These are phyloP conservation scores for Melopsittacus undulatus DNA, from an alignment of 2,797 vertebrate genomes.

Conservation along the genomic window DNA sequence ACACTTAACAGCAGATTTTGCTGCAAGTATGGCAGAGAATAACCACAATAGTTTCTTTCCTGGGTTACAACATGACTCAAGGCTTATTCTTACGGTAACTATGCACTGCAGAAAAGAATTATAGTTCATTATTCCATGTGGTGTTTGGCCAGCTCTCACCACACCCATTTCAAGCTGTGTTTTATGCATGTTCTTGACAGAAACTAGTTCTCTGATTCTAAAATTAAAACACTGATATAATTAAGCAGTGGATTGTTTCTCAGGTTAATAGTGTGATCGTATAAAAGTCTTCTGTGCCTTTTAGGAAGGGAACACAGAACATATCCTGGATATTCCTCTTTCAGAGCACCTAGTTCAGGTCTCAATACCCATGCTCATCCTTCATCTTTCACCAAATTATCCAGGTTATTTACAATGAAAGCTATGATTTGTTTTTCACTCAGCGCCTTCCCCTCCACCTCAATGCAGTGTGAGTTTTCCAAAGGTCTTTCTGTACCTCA, in stretches of 20 bases:
- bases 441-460: not conserved
- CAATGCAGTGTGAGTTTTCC: not conserved
- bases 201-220: not conserved
- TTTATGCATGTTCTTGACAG: not conserved
- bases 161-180: not conserved
- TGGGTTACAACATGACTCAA: not conserved
- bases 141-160: not conserved
- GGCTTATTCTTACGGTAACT: not conserved
- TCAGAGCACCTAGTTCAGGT: not conserved
- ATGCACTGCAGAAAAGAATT: not conserved
- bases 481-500: slow-evolving; percentile 81
- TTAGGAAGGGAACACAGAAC: not conserved
- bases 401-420: not conserved
- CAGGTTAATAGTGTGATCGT: not conserved
- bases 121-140: not conserved
- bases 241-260: not conserved
- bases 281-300: not conserved
- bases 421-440: not conserved
- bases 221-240: not conserved
- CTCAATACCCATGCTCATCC: accelerated
- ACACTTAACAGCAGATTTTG: not conserved
- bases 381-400: not conserved
- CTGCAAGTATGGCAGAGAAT: not conserved
- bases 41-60: not conserved
- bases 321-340: not conserved